A percentile compares a stretch with the other conserved stretches of the same genome.
Evolutionary conservation across 2,888 invertebrate species (phyloP).

Genomic region (Teinopalpus imperialis): DNA sequence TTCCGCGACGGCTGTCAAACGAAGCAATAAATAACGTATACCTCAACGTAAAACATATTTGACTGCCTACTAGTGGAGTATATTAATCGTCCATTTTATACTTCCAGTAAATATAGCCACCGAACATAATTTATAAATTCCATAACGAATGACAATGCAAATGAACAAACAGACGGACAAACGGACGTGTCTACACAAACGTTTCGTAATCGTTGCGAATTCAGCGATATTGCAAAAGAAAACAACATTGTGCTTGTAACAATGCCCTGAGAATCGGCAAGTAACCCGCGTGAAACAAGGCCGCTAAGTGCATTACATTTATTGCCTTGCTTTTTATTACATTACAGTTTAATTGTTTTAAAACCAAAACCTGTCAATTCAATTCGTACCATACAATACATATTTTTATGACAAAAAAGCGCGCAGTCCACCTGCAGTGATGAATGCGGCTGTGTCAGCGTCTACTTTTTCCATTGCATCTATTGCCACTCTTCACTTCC

Average conservation of each 20-base stretch:
- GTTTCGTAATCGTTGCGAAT: constrained; percentile 68
- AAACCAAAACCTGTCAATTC: too few species aligned
- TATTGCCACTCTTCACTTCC: too few species aligned
- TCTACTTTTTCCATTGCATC: too few species aligned
- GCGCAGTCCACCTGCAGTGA: too few species aligned
- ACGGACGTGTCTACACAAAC: constrained; percentile 57
- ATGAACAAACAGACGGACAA: constrained; percentile 52
- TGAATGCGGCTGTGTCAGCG: too few species aligned
- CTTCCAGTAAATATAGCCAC: not conserved
- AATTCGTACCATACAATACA: too few species aligned
- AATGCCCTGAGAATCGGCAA: constrained; percentile 62
- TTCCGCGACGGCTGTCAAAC: too few species aligned
- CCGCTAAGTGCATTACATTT: constrained; percentile 33
- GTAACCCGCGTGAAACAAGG: constrained; percentile 47
- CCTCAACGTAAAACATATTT: too few species aligned
- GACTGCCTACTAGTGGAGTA: too few species aligned
- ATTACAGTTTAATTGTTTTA: not conserved
- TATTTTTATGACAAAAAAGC: too few species aligned
- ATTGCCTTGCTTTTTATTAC: constrained; percentile 22
- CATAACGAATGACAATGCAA: constrained; percentile 52
- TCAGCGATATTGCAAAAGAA: constrained; percentile 73
- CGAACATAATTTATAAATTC: constrained; percentile 44
- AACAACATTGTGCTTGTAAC: constrained; percentile 70
- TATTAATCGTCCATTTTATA: too few species aligned
- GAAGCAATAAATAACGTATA: too few species aligned